A percentile compares a stretch with the other conserved stretches of the same genome.
Conservation (phyloP, 1,140 invertebrate genomes). For the Atopsyche davidsoni region DNA sequence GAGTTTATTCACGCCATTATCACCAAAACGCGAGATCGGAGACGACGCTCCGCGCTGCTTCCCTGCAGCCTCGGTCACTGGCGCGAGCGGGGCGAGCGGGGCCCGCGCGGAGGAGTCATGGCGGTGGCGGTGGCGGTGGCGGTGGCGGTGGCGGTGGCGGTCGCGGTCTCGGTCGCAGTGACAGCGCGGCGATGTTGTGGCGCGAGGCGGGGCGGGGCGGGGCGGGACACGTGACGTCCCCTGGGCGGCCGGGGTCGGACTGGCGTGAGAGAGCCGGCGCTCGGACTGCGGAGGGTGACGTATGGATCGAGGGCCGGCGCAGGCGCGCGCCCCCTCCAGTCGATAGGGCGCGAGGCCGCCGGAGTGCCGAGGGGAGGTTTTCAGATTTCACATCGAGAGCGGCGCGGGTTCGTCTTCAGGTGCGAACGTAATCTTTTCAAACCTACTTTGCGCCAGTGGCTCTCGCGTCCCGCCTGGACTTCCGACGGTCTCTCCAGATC, state of each 20-base stretch:
- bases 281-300: slow-evolving; percentile 3
- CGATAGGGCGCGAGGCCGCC: background rate
- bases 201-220: no score
- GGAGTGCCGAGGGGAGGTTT: no score
- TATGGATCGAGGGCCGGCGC: slow-evolving; percentile 4
- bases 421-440: no score
- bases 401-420: no score
- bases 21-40: background rate
- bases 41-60: no score
- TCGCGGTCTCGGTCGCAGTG: background rate
- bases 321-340: background rate
- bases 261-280: background rate
- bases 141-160: background rate
- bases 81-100: background rate
- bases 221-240: no score
- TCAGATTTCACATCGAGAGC: no score
- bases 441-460: no score
- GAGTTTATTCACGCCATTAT: background rate
- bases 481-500: no score
- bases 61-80: no score
- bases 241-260: background rate
- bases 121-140: background rate
- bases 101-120: background rate
- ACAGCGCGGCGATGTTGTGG: no score
- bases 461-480: no score